Evolutionary conservation across 92 coral and sea anemone species (phyloP), one percentile per base, ranked within the genome.

Genomic region (Anthopleura xanthogrammica): DNA sequence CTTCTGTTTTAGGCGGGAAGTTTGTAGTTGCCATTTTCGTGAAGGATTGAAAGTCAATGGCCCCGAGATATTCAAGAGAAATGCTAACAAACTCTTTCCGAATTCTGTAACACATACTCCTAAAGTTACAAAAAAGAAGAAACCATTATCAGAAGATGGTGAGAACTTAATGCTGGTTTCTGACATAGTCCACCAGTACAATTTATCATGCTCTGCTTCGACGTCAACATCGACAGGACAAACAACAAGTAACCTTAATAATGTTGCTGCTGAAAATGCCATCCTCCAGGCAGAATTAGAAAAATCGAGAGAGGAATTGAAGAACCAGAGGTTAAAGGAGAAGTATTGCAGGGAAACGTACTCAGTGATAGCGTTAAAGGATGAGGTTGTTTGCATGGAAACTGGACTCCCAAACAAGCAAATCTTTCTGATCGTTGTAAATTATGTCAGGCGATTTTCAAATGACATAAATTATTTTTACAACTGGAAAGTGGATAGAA

Each of bases 401-500:
- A 58, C 64, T 58, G 64, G 64, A 58, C 64, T 58, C 64, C 20
- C 64, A 12, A 58, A 58, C 86, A 55, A 64, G 19, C 71, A 82
- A 54, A 83, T 83, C 39, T 83, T 83, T 19, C 4, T 52, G 52
- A 43, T 82, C 78, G 80, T 87, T 81, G 83, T 77, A 3, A 82
- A 55, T 48, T 78, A 87, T n/a, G n/a, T 66, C 77, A 75, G 85
- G 64, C 72, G 86, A 74, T 75, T 86, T 73, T 65, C 76, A 60
- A 75, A 65, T 58, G 64, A 58, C 64, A 64, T 68, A 16, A 79
- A 58, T 52, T 91, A 91, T 85, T 91, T 84, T 87, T 72, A 65
- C 80, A 85, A 87, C 52, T 88, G 89, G 89, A 86, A 80, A 60
- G 94, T 91, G 13, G 87, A 76, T 24, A 16, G 50, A 19, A 89